Percentiles rank a stretch among this genome's conserved stretches.
Conservation (phyloP, 2,888 invertebrate species). For the Ommatoiulus sabulosus region DNA sequence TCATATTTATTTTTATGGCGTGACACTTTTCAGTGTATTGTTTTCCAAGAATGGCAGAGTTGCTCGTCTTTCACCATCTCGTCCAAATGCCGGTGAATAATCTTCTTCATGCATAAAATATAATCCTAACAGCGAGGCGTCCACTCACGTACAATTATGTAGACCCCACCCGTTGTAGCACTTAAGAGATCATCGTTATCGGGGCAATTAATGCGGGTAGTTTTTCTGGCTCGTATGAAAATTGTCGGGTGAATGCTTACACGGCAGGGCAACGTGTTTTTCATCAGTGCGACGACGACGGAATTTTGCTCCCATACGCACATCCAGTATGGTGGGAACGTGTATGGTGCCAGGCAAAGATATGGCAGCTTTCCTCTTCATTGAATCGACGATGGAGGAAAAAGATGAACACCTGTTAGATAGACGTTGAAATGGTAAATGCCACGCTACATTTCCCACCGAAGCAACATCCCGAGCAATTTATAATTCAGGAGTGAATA, state of each 20-base stretch:
- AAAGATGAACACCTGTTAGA: slow-evolving; percentile 15
- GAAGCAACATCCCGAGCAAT: slow-evolving; percentile 10
- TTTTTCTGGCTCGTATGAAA: not conserved
- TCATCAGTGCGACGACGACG: not conserved
- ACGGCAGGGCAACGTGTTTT: slow-evolving; percentile 10
- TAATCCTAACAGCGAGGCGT: not conserved
- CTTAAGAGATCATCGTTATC: not conserved
- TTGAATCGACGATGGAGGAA: not conserved
- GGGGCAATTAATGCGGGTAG: not conserved
- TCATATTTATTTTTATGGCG: not conserved
- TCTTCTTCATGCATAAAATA: not conserved
- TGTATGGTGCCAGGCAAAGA: not conserved
- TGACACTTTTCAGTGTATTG: not conserved
- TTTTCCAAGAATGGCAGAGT: not conserved
- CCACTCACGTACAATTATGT: not conserved
- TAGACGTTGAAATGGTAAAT: slow-evolving; percentile 1
- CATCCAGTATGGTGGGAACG: not conserved
- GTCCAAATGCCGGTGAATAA: not conserved
- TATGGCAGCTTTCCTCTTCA: not conserved
- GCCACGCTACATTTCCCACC: not conserved
- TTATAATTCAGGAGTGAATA: slow-evolving; percentile 26
- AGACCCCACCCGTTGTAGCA: not conserved
- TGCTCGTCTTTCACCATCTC: not conserved
- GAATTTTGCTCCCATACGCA: not conserved
- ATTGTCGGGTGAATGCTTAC: not conserved